Evolutionary conservation across 1,140 invertebrate species (phyloP).

Genomic region (Penaeus japonicus): DNA sequence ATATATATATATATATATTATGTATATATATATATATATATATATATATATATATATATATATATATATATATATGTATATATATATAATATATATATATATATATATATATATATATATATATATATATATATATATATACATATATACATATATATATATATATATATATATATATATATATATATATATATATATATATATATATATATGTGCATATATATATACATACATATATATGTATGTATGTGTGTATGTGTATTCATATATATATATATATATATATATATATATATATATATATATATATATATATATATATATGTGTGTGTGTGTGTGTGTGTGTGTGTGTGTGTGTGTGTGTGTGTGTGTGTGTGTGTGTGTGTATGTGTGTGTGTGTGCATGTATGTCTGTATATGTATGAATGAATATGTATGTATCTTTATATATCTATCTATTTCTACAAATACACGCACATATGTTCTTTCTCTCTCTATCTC

Average conservation of each 20-base stretch:
- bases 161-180: background rate
- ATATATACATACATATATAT: background rate
- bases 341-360: background rate
- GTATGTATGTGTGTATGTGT: background rate
- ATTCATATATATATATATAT: background rate
- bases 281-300: background rate
- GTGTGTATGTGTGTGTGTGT: background rate
- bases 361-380: background rate
- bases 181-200: background rate
- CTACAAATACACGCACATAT: background rate
- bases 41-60: background rate
- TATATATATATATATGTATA: background rate
- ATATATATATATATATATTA: background rate
- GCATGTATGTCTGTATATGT: background rate
- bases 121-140: background rate
- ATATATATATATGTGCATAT: background rate
- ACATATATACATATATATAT: background rate
- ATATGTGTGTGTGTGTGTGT: background rate
- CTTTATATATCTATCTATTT: background rate
- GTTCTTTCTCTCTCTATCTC: background rate
- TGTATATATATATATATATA: background rate
- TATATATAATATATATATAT: background rate
- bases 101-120: conserved; percentile 1
- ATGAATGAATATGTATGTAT: background rate
- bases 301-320: background rate